These are phyloP conservation scores for Knipowitschia caucasica DNA, from an alignment of 2,797 vertebrate genomes.

Conservation along the genomic window DNA sequence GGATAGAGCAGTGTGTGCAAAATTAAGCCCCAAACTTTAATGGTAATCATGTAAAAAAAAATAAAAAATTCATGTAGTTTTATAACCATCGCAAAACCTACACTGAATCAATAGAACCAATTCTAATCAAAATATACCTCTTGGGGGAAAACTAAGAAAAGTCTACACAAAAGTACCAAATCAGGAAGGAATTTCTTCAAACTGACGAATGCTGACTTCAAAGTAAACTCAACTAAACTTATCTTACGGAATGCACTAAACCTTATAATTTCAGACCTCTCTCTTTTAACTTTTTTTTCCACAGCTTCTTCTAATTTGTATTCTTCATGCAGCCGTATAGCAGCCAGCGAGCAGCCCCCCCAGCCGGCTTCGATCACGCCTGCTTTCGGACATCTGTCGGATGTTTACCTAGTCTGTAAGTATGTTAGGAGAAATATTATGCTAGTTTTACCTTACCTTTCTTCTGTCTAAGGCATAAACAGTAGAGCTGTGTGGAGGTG, in stretches of 20 bases:
- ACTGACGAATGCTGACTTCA: no score
- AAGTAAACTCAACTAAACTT: no score
- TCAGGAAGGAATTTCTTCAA: no score
- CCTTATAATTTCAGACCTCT: neutral
- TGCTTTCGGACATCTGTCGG: slow-evolving; percentile 70
- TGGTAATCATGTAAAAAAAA: no score
- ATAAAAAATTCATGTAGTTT: no score
- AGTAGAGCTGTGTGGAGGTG: slow-evolving; percentile 40
- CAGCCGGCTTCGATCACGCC: slow-evolving; percentile 51
- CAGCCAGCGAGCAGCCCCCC: slow-evolving; percentile 30
- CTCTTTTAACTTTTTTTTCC: neutral
- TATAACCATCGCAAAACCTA: no score
- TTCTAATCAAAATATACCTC: no score
- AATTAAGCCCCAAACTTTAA: no score
- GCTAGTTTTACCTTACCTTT: slow-evolving; percentile 76
- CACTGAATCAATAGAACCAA: no score
- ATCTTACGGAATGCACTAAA: neutral
- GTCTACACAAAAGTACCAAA: no score
- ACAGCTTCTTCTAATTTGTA: slow-evolving; percentile 66
- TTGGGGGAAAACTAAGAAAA: no score
- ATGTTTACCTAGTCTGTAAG: slow-evolving; percentile 76
- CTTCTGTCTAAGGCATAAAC: slow-evolving; percentile 69
- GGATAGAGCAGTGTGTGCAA: no score
- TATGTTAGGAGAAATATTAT: slow-evolving; percentile 78
- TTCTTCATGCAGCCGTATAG: slow-evolving; percentile 51